Evolutionary conservation across 1,140 invertebrate genomes (phyloP).

Genomic region (Solenopsis fugax): DNA sequence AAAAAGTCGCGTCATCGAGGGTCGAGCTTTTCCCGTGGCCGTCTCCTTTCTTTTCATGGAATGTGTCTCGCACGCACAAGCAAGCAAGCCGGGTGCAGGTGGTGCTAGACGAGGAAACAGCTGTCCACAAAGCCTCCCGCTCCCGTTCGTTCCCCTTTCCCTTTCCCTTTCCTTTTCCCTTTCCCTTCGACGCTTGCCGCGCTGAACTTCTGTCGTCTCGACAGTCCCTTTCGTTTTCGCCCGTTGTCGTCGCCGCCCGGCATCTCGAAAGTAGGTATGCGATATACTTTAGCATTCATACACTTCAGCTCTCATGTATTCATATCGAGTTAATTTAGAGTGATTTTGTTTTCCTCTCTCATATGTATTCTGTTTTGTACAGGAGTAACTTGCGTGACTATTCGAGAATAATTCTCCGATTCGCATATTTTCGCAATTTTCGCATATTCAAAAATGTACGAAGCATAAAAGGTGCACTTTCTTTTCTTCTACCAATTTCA

Average conservation of each 20-base stretch:
- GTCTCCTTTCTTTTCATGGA: conserved; percentile 11
- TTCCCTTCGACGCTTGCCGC: conserved; percentile 34
- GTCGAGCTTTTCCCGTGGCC: conserved; percentile 21
- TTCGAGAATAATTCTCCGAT: not conserved
- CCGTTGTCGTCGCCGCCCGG: conserved; percentile 14
- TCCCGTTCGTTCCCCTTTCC: not conserved
- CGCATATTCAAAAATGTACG: conserved; percentile 9
- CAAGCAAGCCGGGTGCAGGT: conserved; percentile 81
- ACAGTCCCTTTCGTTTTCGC: conserved; percentile 47
- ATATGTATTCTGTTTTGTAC: not conserved
- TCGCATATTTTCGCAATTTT: conserved; percentile 18
- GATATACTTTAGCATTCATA: not conserved
- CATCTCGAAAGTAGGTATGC: not conserved
- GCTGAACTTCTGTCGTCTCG: conserved; percentile 51
- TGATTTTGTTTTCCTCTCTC: not conserved
- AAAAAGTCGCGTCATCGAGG: conserved; percentile 30
- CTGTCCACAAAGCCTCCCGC: conserved; percentile 73
- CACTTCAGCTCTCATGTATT: not conserved
- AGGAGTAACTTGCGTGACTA: not conserved
- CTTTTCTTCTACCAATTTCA: conserved; percentile 8
- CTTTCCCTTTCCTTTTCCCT: conserved; percentile 20
- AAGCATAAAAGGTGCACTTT: not conserved
- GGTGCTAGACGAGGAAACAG: conserved; percentile 76
- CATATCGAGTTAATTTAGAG: conserved; percentile 16
- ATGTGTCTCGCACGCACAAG: conserved; percentile 34